Conservation (phyloP, 35 echinoderm and acorn worm species). For the Acanthaster planci region DNA sequence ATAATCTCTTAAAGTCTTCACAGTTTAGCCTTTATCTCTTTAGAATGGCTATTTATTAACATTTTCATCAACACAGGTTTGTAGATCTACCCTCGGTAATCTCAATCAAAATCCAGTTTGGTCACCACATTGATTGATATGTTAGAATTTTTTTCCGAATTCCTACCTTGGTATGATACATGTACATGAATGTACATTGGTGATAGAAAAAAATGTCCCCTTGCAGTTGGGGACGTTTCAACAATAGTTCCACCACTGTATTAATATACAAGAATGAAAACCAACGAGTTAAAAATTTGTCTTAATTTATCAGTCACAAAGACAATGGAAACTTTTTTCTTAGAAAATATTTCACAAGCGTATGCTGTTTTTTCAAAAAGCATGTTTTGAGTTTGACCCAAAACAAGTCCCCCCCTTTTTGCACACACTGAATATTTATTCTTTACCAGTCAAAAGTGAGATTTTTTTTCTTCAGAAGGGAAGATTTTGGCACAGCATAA, state of each 20-base stretch:
- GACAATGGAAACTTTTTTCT: background rate
- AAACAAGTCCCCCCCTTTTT: background rate
- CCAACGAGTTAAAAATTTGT: background rate
- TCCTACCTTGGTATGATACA: background rate
- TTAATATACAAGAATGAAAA: background rate
- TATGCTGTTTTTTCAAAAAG: background rate
- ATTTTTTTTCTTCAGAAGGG: background rate
- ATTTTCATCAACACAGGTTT: conserved; percentile 4
- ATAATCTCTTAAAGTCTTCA: conserved; percentile 22
- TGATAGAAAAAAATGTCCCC: background rate
- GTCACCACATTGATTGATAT: background rate
- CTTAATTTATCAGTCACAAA: background rate
- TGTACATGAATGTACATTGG: background rate
- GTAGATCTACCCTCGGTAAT: background rate
- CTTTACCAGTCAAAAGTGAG: background rate
- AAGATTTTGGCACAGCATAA: background rate
- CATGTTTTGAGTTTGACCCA: background rate
- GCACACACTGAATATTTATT: background rate
- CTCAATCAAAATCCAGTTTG: conserved; percentile 4
- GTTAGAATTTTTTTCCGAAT: conserved; percentile 8
- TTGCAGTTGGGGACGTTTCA: background rate
- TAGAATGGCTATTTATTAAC: conserved; percentile 27
- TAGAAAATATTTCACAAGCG: background rate
- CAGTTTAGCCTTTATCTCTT: background rate
- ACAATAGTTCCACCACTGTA: background rate